A percentile compares a stretch with the other conserved stretches of the same genome.
Evolutionary conservation across 2,888 invertebrate genomes (phyloP).

Genomic region (Andricus quercusramuli): DNA sequence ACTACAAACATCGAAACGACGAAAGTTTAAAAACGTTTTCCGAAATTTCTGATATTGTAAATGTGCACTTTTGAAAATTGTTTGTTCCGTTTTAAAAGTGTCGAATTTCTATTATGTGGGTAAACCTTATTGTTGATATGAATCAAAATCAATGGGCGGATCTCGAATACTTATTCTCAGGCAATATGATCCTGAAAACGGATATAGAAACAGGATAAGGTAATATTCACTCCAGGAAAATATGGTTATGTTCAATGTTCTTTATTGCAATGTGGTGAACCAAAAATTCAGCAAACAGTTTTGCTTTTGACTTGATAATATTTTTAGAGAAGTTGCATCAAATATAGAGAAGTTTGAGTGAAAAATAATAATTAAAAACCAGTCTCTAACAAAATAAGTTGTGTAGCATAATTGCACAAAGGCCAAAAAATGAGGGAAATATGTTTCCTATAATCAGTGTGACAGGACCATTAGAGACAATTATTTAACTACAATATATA

Average conservation of each 20-base stretch:
- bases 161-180: not conserved
- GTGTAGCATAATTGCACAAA: too few species aligned
- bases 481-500: too few species aligned
- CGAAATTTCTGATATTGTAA: not conserved
- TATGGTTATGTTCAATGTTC: slow-evolving; percentile 9
- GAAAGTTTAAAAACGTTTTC: not conserved
- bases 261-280: not conserved
- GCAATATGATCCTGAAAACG: slow-evolving; percentile 10
- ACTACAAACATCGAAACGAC: not conserved
- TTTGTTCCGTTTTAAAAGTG: slow-evolving; percentile 1
- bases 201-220: slow-evolving; percentile 19
- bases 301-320: too few species aligned
- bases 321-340: too few species aligned
- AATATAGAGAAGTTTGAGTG: too few species aligned
- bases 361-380: too few species aligned
- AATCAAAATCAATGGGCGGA: slow-evolving; percentile 20
- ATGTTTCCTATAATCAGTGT: too few species aligned
- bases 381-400: too few species aligned
- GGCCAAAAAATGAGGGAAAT: too few species aligned
- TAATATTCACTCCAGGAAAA: slow-evolving; percentile 12
- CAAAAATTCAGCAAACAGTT: not conserved
- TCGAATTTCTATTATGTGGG: slow-evolving; percentile 1
- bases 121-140: not conserved
- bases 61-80: slow-evolving; percentile 26
- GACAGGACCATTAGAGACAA: too few species aligned